These are phyloP conservation scores for Pipistrellus pygmaeus DNA, from an alignment of 2,797 vertebrate genomes.

Conservation along the genomic window DNA sequence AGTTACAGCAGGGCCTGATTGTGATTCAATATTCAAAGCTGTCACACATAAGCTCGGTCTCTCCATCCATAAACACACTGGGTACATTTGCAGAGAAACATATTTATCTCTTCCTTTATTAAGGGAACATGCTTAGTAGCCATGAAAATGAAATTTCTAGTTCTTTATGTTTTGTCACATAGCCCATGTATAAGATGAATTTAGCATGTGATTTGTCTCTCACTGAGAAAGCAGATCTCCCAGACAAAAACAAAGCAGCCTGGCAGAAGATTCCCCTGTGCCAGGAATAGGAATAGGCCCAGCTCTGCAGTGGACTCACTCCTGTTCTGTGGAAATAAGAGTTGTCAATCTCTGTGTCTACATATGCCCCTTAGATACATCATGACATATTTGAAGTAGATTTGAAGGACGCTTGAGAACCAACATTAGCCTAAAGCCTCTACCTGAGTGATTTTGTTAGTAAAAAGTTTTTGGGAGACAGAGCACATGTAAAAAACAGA, in stretches of 20 bases:
- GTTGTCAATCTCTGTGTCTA: background rate
- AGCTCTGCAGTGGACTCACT: background rate
- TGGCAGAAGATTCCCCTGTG: background rate
- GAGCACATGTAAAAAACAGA: constrained; percentile 8
- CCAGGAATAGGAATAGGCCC: background rate
- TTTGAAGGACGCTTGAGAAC: constrained; percentile 1
- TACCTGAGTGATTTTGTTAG: constrained; percentile 46
- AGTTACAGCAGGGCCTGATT: background rate
- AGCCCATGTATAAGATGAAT: background rate
- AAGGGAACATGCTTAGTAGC: background rate
- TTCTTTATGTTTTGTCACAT: background rate
- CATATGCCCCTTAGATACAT: background rate
- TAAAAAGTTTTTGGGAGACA: constrained; percentile 52
- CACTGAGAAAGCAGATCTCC: background rate
- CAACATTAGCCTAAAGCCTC: constrained; percentile 33
- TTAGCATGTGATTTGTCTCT: background rate
- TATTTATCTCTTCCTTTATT: constrained; percentile 4
- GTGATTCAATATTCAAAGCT: constrained; percentile 20
- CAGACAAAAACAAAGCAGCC: background rate
- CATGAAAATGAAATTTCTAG: background rate
- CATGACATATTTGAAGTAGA: background rate
- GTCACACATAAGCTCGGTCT: background rate
- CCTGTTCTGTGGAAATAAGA: background rate
- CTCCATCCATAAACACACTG: constrained; percentile 47
- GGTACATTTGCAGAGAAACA: background rate